These are phyloP conservation scores for Trachelus stipa DNA, from an alignment of 2,888 invertebrate genomes.

Conservation along the genomic window DNA sequence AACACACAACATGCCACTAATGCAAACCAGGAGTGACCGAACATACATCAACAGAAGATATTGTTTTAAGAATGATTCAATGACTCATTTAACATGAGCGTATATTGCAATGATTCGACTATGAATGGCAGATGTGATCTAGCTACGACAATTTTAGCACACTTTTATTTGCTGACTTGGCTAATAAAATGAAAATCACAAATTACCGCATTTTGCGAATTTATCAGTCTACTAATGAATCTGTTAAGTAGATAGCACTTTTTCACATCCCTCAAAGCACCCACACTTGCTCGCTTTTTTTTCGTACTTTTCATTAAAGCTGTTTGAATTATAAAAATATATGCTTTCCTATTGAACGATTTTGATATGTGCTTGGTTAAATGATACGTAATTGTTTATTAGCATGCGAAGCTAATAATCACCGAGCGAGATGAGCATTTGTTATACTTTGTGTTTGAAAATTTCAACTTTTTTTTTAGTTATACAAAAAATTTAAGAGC, in stretches of 20 bases:
- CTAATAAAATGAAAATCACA: not conserved
- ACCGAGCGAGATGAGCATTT: slow-evolving; percentile 2
- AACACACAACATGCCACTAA: slow-evolving; percentile 66
- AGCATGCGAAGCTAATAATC: slow-evolving; percentile 48
- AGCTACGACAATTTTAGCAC: not conserved
- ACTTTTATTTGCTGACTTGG: not conserved
- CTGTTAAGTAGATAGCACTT: not conserved
- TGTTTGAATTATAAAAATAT: not conserved
- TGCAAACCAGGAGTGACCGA: slow-evolving; percentile 61
- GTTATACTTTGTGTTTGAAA: slow-evolving; percentile 5
- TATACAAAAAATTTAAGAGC: not conserved
- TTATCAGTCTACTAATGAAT: not conserved
- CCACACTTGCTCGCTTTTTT: not conserved
- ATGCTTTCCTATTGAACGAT: not conserved
- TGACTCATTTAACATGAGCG: not conserved
- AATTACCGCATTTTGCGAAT: not conserved
- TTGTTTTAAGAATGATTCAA: not conserved
- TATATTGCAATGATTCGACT: not conserved
- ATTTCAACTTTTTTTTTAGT: not conserved
- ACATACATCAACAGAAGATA: slow-evolving; percentile 49
- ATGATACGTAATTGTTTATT: slow-evolving; percentile 40
- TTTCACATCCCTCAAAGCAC: not conserved
- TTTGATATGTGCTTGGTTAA: slow-evolving; percentile 51
- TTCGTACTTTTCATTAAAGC: not conserved
- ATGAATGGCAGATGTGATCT: not conserved